Conservation (phyloP, 1,140 invertebrate species). For the Atta colombica region DNA sequence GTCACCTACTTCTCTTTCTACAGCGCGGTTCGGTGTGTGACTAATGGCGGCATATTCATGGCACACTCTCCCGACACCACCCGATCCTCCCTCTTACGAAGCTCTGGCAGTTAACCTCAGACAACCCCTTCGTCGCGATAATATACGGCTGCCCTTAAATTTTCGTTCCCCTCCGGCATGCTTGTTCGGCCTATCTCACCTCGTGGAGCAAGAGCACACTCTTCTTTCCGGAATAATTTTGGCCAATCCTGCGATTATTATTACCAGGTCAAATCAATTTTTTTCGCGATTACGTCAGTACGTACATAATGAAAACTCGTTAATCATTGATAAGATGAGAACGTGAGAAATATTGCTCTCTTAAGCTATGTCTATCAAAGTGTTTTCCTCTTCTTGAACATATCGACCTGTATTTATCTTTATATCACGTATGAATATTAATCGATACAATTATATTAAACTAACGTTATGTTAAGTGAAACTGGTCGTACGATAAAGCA, state of each 20-base stretch:
- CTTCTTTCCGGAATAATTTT: conserved; percentile 34
- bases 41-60: conserved; percentile 79
- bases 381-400: not conserved
- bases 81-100: conserved; percentile 67
- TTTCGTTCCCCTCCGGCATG: conserved; percentile 70
- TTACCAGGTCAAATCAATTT: conserved; percentile 15
- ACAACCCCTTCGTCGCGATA: conserved; percentile 76
- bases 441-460: conserved; percentile 35
- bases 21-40: conserved; percentile 76
- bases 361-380: not conserved
- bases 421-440: conserved; percentile 22
- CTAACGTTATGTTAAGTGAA: not conserved
- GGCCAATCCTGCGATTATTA: conserved; percentile 32
- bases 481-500: not conserved
- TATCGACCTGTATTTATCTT: conserved; percentile 43
- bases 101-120: conserved; percentile 79
- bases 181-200: conserved; percentile 49
- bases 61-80: conserved; percentile 62
- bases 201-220: conserved; percentile 1
- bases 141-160: conserved; percentile 78
- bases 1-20: conserved; percentile 78
- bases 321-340: conserved; percentile 1
- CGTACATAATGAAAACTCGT: not conserved
- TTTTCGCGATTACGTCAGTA: not conserved
- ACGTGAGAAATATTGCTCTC: not conserved